Conservation (phyloP, 2,113 vertebrate genomes). For the Morone chrysops region DNA sequence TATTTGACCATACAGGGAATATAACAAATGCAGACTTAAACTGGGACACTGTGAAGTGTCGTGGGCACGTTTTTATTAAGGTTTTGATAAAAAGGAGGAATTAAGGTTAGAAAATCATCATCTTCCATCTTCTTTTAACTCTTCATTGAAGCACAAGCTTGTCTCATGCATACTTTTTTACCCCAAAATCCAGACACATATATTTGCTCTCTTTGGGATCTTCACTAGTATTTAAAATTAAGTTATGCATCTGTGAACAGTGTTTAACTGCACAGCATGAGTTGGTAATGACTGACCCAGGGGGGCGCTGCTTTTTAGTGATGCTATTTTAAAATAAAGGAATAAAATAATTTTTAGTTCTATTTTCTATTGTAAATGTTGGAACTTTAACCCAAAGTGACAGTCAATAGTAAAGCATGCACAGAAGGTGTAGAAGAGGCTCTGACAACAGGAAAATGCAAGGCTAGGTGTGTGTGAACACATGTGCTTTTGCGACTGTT, state of each 20-base stretch:
- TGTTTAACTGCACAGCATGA: slow-evolving; percentile 13
- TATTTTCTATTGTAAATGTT: slow-evolving; percentile 16
- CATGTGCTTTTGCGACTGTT: slow-evolving; percentile 30
- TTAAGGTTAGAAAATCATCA: background rate
- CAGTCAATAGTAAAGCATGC: background rate
- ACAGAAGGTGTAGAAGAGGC: slow-evolving; percentile 26
- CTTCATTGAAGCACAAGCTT: background rate
- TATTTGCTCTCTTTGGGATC: background rate
- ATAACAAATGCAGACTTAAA: background rate
- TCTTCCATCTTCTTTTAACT: background rate
- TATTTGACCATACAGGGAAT: background rate
- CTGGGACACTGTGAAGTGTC: background rate
- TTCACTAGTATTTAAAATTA: background rate
- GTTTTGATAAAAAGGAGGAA: no score
- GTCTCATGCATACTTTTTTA: background rate
- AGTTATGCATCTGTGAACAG: background rate
- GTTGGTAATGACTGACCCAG: slow-evolving; percentile 1
- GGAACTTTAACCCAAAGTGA: background rate
- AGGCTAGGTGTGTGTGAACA: slow-evolving; percentile 26
- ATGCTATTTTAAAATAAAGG: slow-evolving; percentile 16
- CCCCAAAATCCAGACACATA: background rate
- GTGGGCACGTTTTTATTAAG: background rate
- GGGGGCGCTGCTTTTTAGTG: background rate
- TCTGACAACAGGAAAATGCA: slow-evolving; percentile 13
- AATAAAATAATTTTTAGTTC: background rate